Base-by-base conservation (phyloP, 2,888 invertebrate genomes). In the Drosophila dives region DNA sequence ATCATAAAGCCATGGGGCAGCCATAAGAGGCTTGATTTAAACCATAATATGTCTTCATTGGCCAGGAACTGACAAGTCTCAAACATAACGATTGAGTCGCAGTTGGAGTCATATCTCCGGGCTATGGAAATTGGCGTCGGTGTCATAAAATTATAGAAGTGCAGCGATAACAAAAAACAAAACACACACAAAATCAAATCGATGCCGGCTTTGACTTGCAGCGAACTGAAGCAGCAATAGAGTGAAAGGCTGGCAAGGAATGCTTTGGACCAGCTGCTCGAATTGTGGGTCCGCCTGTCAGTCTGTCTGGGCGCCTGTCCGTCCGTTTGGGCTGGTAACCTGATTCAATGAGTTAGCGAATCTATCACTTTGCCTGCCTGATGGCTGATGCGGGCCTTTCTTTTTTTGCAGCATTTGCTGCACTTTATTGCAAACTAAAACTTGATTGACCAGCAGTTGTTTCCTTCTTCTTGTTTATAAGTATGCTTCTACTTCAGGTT, bases 331-430 rank as follows among this genome's bases (percentile, higher is more conserved):
- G 70, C 77, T 69, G 80, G 72, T 85, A 87, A 87, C 87, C 84
- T 87, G 85, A 84, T 84, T 84, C 76, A 78, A 72, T 82, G 77
- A 77, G 87, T 63, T 76, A 51, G 81, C 64, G 72, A 85, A 83
- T 84, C 84, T 87, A 87, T 84, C 83, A 85, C 68, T 58, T 70
- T 55, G 61, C 65, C 65, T 49, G 55, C 59, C 56, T 33, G 45
- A 75, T 71, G 55, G 56, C 56, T 38, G 45, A 75, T 71, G 72
- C 77, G 64, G 71, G 75, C 72, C 78, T 80, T 77, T 81, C 80
- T 77, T 77, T 77, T 77, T 81, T 81, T 65, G 68, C 71, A 61
- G 58, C 73, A 71, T 65, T 67, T 63, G 38, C 49, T 60, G 63
- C 76, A 72, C 71, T 76, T 76, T 77, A 64, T 55, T 65, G 63